Evolutionary conservation across 2,113 vertebrate species (phyloP).

Genomic region (Silurus glanis): DNA sequence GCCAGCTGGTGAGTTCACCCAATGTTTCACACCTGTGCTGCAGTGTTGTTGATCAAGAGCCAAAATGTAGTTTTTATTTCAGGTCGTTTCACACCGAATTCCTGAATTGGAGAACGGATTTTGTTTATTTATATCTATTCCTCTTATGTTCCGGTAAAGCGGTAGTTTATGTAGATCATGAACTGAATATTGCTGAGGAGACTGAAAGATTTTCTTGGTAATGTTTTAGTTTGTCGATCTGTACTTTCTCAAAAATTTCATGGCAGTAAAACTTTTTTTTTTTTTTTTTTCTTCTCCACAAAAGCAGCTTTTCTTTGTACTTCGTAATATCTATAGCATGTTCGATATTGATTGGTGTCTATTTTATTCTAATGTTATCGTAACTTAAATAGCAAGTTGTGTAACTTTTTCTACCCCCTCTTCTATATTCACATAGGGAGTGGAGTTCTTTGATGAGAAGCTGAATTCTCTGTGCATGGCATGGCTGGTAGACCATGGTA

Average conservation of each 20-base stretch:
- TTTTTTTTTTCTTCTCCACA: neutral
- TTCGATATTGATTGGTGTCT: neutral
- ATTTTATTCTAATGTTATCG: neutral
- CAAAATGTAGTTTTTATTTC: neutral
- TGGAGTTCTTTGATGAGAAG: conserved; percentile 93
- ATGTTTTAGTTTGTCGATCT: neutral
- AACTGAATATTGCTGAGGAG: neutral
- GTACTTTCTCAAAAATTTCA: neutral
- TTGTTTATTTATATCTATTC: neutral
- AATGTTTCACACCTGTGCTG: neutral
- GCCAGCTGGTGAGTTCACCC: conserved; percentile 81
- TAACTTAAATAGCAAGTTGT: too few relatives aligned
- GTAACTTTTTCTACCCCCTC: neutral
- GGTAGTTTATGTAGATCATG: neutral
- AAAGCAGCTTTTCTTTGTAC: neutral
- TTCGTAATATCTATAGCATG: neutral
- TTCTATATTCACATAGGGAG: conserved; percentile 70
- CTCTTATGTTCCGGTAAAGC: neutral
- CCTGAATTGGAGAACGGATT: neutral
- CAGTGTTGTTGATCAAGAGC: neutral
- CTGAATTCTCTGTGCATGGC: conserved; percentile 92
- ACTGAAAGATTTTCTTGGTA: neutral
- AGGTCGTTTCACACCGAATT: neutral
- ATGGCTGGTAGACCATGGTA: conserved; percentile 93
- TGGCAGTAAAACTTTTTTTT: neutral